Conservation (phyloP, 2,797 vertebrate genomes). For the Gallinago solitaria region DNA sequence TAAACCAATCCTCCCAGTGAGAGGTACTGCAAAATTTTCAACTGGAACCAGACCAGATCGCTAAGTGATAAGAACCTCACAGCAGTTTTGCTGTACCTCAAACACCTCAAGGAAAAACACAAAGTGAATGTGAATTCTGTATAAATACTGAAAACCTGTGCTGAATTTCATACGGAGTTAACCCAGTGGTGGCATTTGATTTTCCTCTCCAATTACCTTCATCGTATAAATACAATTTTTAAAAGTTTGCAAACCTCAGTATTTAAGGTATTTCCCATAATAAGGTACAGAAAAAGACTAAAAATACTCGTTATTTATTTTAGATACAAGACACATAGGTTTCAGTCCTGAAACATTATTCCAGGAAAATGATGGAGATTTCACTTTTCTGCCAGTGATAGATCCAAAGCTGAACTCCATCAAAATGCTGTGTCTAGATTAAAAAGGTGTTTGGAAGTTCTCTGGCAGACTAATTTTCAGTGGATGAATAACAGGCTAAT, state of each 20-base stretch:
- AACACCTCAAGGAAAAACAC: conserved; percentile 66
- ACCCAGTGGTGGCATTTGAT: conserved; percentile 27
- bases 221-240: conserved; percentile 3
- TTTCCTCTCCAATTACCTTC: conserved; percentile 33
- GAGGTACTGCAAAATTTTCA: conserved; percentile 50
- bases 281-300: conserved; percentile 5
- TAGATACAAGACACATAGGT: background rate
- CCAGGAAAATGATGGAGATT: background rate
- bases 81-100: conserved; percentile 65
- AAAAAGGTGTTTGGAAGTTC: background rate
- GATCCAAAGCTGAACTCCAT: background rate
- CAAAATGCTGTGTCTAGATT: background rate
- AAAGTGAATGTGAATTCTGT: conserved; percentile 52
- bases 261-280: conserved; percentile 63
- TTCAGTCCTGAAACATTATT: background rate
- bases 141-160: conserved; percentile 26
- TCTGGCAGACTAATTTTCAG: background rate
- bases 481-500: background rate
- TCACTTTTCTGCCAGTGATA: background rate
- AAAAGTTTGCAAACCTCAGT: conserved; percentile 44
- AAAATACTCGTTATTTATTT: conserved; percentile 7
- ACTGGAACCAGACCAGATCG: conserved; percentile 57
- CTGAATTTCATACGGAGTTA: conserved; percentile 2
- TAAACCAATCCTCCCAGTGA: conserved; percentile 67
- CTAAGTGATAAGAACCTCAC: conserved; percentile 71